Conservation (phyloP, 2,113 vertebrate genomes). For the Passer montanus region DNA sequence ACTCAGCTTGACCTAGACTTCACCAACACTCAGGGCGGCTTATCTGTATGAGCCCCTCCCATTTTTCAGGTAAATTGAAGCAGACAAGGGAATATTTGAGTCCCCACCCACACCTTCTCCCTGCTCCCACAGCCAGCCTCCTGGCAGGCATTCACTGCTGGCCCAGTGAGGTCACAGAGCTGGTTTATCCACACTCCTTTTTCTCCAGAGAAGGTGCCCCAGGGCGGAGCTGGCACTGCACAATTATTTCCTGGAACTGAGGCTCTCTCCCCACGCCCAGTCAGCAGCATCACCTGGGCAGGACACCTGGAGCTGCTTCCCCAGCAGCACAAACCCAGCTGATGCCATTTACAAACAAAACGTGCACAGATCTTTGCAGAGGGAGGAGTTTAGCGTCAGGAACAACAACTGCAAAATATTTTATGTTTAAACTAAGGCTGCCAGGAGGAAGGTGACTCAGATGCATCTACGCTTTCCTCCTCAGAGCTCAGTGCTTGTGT, state of each 20-base stretch:
- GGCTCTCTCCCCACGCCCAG: neutral
- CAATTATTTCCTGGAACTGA: neutral
- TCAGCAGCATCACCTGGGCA: neutral
- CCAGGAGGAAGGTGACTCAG: slow-evolving; percentile 34
- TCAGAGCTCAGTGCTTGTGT: neutral
- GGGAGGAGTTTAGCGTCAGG: neutral
- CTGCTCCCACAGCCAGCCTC: neutral
- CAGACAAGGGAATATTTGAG: neutral
- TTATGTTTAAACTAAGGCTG: neutral
- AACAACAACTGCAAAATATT: neutral
- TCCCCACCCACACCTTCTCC: neutral
- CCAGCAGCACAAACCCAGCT: neutral
- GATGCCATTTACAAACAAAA: neutral
- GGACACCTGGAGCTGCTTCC: neutral
- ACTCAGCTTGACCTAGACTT: neutral
- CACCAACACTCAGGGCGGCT: neutral
- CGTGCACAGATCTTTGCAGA: neutral
- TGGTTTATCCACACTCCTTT: neutral
- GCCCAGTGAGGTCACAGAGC: fast-evolving
- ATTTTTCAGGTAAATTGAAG: neutral
- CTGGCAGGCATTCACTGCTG: neutral
- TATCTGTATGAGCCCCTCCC: fast-evolving
- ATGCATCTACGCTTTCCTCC: neutral
- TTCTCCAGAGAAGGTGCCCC: neutral
- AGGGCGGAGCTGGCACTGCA: neutral